A percentile compares a stretch with the other conserved stretches of the same genome.
These are phyloP conservation scores for Cerastis rubricosa DNA, from an alignment of 2,888 invertebrate genomes.

Conservation along the genomic window DNA sequence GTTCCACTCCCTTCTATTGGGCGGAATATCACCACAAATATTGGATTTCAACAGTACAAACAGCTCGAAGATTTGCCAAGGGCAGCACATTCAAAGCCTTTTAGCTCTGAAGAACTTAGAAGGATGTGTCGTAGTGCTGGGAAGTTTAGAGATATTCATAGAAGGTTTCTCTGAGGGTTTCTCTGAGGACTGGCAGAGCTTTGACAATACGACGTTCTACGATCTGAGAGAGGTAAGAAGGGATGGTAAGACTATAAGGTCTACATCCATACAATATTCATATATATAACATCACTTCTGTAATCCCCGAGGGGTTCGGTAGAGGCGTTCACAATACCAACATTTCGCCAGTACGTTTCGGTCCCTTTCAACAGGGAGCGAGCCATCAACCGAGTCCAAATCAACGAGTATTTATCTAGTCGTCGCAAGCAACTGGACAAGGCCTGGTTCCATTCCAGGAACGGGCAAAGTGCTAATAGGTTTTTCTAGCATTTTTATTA, in stretches of 20 bases:
- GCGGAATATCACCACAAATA: slow-evolving; percentile 44
- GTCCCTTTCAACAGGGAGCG: not conserved
- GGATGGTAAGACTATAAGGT: no score
- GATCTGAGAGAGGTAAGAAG: slow-evolving; percentile 92
- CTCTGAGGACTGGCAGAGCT: slow-evolving; percentile 74
- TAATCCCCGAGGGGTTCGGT: not conserved
- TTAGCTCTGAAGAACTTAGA: slow-evolving; percentile 60
- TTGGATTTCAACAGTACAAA: slow-evolving; percentile 49
- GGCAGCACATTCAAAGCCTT: slow-evolving; percentile 35
- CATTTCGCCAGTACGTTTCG: not conserved
- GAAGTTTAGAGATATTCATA: slow-evolving; percentile 94
- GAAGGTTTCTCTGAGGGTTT: slow-evolving; percentile 74
- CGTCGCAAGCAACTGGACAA: not conserved
- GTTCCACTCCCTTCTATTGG: slow-evolving; percentile 24
- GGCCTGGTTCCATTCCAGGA: not conserved
- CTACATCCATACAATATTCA: no score
- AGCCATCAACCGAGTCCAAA: not conserved
- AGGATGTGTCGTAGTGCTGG: slow-evolving; percentile 93
- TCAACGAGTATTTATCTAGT: not conserved
- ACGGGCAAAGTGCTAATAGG: not conserved
- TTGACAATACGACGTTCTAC: slow-evolving; percentile 91
- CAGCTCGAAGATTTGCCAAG: slow-evolving; percentile 55
- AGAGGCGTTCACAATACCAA: not conserved
- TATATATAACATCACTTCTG: not conserved
- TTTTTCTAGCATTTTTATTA: not conserved